Conservation (phyloP, 2,797 vertebrate genomes). For the Pangasius sanitwongsei region DNA sequence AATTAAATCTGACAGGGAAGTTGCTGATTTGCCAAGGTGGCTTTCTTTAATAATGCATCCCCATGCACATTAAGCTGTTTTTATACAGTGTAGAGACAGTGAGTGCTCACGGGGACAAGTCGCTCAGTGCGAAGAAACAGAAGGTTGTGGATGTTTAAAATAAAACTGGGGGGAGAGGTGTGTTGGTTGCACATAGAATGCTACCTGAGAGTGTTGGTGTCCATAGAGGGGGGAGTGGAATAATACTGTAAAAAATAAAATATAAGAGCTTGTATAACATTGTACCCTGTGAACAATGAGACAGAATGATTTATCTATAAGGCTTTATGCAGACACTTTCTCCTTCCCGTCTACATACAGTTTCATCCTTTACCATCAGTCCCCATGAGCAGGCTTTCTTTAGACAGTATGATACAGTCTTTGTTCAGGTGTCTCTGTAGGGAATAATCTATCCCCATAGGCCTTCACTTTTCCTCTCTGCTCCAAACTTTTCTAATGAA, state of each 20-base stretch:
- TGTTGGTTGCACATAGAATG: not conserved
- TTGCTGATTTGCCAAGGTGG: conserved; percentile 30
- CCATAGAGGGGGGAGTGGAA: not conserved
- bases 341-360: conserved; percentile 29
- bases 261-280: not conserved
- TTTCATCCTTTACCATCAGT: conserved; percentile 51
- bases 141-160: conserved; percentile 53
- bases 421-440: conserved; percentile 66
- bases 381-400: conserved; percentile 73
- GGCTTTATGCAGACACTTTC: conserved; percentile 30
- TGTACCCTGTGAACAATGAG: conserved; percentile 22
- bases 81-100: conserved; percentile 20
- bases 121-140: conserved; percentile 52
- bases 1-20: conserved; percentile 12
- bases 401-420: conserved; percentile 65
- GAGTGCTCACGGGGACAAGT: conserved; percentile 16
- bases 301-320: conserved; percentile 29
- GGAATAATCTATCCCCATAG: conserved; percentile 62
- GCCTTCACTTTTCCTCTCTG: conserved; percentile 58
- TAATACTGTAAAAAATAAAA: not conserved
- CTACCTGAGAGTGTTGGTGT: not conserved
- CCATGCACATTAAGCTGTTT: conserved; percentile 25
- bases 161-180: conserved; percentile 27
- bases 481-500: conserved; percentile 73
- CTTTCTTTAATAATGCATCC: conserved; percentile 24